phyloP scores from a whole-genome alignment of 1,140 invertebrate genomes.

The Leptestheria dahalacensis region DNA sequence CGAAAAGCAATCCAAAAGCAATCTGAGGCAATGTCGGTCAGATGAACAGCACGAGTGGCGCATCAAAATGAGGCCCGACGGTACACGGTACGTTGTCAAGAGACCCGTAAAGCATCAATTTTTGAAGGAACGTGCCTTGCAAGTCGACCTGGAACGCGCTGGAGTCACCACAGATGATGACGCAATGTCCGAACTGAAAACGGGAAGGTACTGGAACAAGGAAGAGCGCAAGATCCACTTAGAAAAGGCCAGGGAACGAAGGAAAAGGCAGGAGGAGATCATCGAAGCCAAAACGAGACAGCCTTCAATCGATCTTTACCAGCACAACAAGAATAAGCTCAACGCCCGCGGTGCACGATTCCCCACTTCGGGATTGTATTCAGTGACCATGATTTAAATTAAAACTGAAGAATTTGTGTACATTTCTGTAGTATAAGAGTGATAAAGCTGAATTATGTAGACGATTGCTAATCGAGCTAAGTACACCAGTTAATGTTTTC shows the following conservation, averaged over 20 bases:
- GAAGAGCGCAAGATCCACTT: conserved; percentile 60
- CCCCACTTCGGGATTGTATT: not conserved
- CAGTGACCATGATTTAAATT: not conserved
- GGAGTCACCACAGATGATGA: conserved; percentile 69
- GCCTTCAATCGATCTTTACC: no score
- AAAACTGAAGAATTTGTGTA: no score
- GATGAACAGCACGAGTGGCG: conserved; percentile 61
- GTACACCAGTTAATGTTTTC: no score
- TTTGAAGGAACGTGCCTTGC: conserved; percentile 48
- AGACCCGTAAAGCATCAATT: conserved; percentile 50
- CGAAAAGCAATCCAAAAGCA: no score
- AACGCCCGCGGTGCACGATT: not conserved
- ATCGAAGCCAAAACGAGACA: conserved; percentile 18
- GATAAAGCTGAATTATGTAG: no score
- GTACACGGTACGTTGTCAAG: conserved; percentile 59
- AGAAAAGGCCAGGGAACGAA: conserved; percentile 48
- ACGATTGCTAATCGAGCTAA: no score
- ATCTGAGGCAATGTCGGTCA: conserved; percentile 2
- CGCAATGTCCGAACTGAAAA: conserved; percentile 61
- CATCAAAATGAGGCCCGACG: conserved; percentile 60
- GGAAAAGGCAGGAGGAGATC: conserved; percentile 35
- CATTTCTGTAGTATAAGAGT: no score
- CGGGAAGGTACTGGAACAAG: conserved; percentile 62
- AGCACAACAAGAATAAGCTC: no score
- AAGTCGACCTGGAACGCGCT: conserved; percentile 48